phyloP scores from a whole-genome alignment of 2,113 vertebrate species.

The Amia ocellicauda region DNA sequence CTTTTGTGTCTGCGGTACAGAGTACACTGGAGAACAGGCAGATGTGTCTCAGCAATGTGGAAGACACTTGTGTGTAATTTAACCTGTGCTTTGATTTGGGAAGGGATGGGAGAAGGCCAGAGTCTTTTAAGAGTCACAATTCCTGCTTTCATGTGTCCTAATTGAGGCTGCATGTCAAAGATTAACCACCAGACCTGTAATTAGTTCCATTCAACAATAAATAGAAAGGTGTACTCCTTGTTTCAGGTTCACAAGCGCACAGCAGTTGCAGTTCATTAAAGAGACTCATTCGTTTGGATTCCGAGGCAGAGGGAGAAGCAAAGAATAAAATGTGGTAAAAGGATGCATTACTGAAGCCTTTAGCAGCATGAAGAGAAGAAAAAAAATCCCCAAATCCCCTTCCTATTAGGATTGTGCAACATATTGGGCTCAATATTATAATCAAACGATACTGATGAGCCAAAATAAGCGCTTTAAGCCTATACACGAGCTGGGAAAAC shows the following conservation, averaged over 20 bases:
- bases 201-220: not conserved
- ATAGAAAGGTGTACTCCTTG: not conserved
- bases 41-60: not conserved
- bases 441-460: too few species aligned
- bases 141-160: not conserved
- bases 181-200: not conserved
- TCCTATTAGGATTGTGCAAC: too few species aligned
- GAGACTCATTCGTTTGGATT: not conserved
- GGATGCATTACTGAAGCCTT: too few species aligned
- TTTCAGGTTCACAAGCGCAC: not conserved
- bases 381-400: too few species aligned
- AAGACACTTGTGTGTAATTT: not conserved
- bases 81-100: not conserved
- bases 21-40: not conserved
- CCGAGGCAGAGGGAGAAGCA: not conserved
- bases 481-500: too few species aligned
- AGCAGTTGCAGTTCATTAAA: not conserved
- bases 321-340: too few species aligned
- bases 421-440: too few species aligned
- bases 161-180: not conserved
- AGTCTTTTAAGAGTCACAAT: too few species aligned
- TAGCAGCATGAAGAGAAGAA: too few species aligned
- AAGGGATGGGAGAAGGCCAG: not conserved
- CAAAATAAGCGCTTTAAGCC: too few species aligned
- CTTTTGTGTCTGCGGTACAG: constrained; percentile 3